Evolutionary conservation across 37 sponge, comb jelly and placozoan genomes (phyloP), one percentile per base, ranked within the genome.

Genomic region (Oscarella lobularis): DNA sequence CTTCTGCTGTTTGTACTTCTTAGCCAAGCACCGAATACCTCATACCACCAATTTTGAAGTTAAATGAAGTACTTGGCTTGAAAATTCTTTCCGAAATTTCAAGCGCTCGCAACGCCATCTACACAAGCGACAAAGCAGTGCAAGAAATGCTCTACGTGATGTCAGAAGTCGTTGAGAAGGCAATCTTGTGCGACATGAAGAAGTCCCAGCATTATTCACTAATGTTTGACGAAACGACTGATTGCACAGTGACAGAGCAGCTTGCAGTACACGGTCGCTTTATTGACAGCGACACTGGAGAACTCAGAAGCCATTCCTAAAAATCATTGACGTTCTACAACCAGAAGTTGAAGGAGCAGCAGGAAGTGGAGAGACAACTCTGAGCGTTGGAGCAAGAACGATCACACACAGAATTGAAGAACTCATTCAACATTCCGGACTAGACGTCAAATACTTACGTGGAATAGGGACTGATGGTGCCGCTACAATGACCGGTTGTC

Each of bases 391-490:
- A n/a, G n/a, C n/a, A n/a, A n/a, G n/a, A n/a, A n/a, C n/a, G n/a
- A n/a, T n/a, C n/a, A n/a, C n/a, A n/a, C n/a, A n/a, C n/a, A n/a
- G n/a, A n/a, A n/a, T n/a, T n/a, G n/a, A n/a, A n/a, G n/a, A n/a
- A n/a, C n/a, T n/a, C n/a, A n/a, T n/a, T n/a, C n/a, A n/a, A n/a
- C n/a, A n/a, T n/a, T n/a, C n/a, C n/a, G n/a, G n/a, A 48, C 60
- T 48, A 48, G 14, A 27, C 60, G 9, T 48, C 20, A 48, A 20
- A 9, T 27, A 48, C 60, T 20, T 48, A 9, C 9, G 9, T 9
- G 60, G 60, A 48, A 27, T 68, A 4, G 71, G 71, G 4, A 30
- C 71, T 30, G 71, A 68, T 68, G 71, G 71, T 30, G 71, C 71
- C 4, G 71, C 71, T 4, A 20, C 6, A 4, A 29, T 68, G 29